A percentile compares a stretch with the other conserved stretches of the same genome.
Conservation (phyloP, 2,113 vertebrate species). For the Aplodontia rufa region DNA sequence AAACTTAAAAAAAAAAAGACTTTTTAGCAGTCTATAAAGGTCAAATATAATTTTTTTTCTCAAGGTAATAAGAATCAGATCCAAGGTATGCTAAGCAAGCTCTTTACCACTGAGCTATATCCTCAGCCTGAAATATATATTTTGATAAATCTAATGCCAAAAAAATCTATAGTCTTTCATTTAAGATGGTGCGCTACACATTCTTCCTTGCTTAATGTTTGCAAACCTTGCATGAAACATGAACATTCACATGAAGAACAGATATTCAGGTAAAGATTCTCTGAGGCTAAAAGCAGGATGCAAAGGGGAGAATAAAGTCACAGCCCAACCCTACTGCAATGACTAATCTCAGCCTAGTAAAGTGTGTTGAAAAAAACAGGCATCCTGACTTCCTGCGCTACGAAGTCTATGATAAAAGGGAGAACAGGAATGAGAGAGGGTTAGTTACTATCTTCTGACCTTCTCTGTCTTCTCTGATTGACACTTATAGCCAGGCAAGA, state of each 20-base stretch:
- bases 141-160: conserved; percentile 52
- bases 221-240: background rate
- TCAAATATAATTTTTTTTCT: background rate
- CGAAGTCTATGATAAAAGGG: background rate
- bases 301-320: background rate
- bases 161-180: conserved; percentile 47
- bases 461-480: background rate
- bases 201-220: conserved; percentile 6
- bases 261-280: background rate
- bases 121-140: background rate
- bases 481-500: background rate
- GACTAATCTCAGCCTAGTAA: background rate
- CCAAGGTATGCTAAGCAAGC: background rate
- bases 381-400: background rate
- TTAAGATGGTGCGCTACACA: background rate
- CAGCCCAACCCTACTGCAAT: rapidly evolving
- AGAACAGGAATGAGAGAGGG: background rate
- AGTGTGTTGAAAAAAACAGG: background rate
- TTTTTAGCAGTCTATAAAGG: conserved; percentile 31
- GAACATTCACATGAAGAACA: background rate
- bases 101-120: background rate
- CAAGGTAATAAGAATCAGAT: background rate
- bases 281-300: background rate
- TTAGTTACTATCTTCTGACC: background rate
- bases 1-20: conserved; percentile 30